Base-by-base conservation (phyloP, 30 jellyfish, hydroid and myxozoan species). In the Hydractinia symbiolongicarpus region DNA sequence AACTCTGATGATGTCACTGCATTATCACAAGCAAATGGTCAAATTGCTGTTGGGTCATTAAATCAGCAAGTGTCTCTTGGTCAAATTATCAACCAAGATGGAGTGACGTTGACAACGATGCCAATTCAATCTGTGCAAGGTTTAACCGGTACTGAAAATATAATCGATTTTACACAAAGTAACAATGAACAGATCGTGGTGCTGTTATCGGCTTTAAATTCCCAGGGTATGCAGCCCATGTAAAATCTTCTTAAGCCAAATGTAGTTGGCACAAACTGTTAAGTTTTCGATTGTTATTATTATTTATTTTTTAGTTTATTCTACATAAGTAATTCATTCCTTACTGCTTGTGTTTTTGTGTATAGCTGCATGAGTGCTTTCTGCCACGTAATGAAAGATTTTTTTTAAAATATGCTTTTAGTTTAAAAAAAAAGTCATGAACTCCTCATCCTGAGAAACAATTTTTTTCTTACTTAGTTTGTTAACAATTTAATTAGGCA, bases 91-190 rank as follows among this genome's bases (percentile, higher is more conserved):
- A 79, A 68, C 67, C 83, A 79, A 54, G 74, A 79, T 16, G 87
- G 87, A 53, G 87, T 79, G 1, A 9, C 83, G 73, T 61, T 79
- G 8, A 51, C 82, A 66, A 61, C 87, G 9, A 69, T 79, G 14
- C 87, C 87, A 40, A 49, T 79, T 53, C 87, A 79, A 50, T 79
- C 87, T 20, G 82, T 79, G 66, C 87, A 61, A 52, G 83, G 66
- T 9, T 54, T 66, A 61, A 67, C 55, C 0, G 82, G 87, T 15
- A 30, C 44, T 30, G 50, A 76, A 16, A 79, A 79, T 66, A 40
- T 60, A 20, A 79, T 79, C 40, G 64, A 79, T 17, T 79, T 79
- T 21, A 61, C 68, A 13, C 87, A 79, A 50, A 83, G 73, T 20
- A 79, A 50, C 50, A 79, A 79, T 61, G 87, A 79, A 53, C 84